Base-by-base conservation (phyloP, 2,888 invertebrate genomes). In the Congeria kusceri region DNA sequence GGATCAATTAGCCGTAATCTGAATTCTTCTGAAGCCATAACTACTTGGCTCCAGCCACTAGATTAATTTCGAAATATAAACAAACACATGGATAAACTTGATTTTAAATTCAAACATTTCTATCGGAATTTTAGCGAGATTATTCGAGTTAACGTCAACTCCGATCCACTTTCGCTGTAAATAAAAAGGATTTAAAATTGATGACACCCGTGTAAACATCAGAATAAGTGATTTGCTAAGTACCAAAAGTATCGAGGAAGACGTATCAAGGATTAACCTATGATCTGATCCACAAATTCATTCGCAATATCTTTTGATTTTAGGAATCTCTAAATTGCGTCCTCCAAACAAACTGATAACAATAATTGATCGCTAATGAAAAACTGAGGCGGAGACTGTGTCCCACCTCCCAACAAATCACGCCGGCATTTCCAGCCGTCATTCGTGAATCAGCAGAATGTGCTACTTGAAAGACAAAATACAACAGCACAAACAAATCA, bases 41-140 rank as follows among this genome's bases (percentile, higher is more conserved):
- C 69, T 39, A 58, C 64, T 28, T 29, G 20, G 56, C 68, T 53
- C 27, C 59, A 27, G 59, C 57, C 72, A 73, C 83, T 58, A 69
- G 76, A 83, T 83, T 83, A 71, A 80, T 83, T 77, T 74, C 83
- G 66, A 65, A 80, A 83, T 75, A 70, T 76, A 83, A 80, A 80
- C 75, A 83, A 83, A 83, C 83, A 83, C 63, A 46, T 18, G 79
- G 77, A 80, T 77, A 79, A 83, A 77, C 78, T 58, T 80, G 76
- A 74, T 83, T 77, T 63, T 63, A 70, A 69, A 78, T 80, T 80
- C 77, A 80, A 83, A 83, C 83, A 83, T 77, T 80, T 80, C 74
- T 65, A 77, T 80, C 78, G 77, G 76, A 57, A 76, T 76, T 68
- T 53, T 80, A n/a, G 53, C 57, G 9, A 64, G 78, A 76, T 83